Conservation (phyloP, 2,797 vertebrate species). For the Onychomys arenicola region DNA sequence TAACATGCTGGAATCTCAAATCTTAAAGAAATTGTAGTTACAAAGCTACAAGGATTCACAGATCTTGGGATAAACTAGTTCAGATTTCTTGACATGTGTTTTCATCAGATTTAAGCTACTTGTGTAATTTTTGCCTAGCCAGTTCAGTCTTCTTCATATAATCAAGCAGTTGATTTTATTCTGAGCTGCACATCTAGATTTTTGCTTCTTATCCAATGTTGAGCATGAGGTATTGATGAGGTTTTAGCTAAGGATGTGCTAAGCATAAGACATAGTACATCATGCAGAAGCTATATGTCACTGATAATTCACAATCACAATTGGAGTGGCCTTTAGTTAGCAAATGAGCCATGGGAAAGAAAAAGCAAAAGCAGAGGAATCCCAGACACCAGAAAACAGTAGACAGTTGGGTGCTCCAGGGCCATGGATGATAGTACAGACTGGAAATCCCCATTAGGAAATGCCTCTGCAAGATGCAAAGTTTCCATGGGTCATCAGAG, state of each 20-base stretch:
- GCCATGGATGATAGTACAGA: not conserved
- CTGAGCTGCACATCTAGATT: not conserved
- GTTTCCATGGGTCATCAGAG: not conserved
- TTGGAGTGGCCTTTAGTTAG: not conserved
- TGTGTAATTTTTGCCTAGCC: not conserved
- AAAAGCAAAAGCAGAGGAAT: not conserved
- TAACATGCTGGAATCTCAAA: not conserved
- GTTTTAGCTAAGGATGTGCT: not conserved
- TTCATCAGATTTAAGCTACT: not conserved
- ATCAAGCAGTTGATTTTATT: not conserved
- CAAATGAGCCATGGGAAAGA: not conserved
- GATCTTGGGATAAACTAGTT: not conserved
- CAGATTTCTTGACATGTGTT: slow-evolving; percentile 7
- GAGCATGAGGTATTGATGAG: not conserved
- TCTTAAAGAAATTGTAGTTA: not conserved
- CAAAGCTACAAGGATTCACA: slow-evolving; percentile 36
- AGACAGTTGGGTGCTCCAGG: not conserved
- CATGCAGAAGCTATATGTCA: not conserved
- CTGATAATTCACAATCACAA: not conserved
- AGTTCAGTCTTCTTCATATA: not conserved
- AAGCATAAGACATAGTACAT: not conserved
- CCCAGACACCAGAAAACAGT: not conserved
- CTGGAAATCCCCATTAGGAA: not conserved
- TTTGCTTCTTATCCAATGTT: not conserved
- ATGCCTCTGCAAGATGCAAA: not conserved